Percentiles rank a stretch among this genome's conserved stretches.
Conservation (phyloP, 2,797 vertebrate species). For the Myripristis jacobus region DNA sequence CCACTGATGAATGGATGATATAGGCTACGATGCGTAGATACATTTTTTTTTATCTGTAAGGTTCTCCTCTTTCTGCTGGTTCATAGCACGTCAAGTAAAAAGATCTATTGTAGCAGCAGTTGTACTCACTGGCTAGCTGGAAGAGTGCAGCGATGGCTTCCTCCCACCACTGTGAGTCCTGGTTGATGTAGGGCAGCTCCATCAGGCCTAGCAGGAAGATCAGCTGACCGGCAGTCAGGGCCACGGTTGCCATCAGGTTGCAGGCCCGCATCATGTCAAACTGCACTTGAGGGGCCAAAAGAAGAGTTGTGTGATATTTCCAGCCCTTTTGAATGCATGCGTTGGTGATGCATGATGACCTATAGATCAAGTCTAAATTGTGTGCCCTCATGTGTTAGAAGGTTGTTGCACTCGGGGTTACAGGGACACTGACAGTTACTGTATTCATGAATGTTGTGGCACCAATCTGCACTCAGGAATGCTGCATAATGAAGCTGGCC, state of each 20-base stretch:
- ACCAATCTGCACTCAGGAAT: conserved; percentile 4
- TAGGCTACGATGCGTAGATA: no score
- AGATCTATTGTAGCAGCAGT: not conserved
- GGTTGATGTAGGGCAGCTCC: conserved; percentile 89
- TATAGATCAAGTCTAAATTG: conserved; percentile 15
- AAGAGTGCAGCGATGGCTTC: conserved; percentile 98
- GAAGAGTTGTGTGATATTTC: conserved; percentile 51
- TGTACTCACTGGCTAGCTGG: conserved; percentile 96
- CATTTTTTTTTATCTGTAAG: not conserved
- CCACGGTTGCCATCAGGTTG: conserved; percentile 95
- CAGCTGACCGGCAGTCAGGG: conserved; percentile 93
- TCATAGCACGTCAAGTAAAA: not conserved
- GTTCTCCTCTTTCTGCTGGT: conserved; percentile 5
- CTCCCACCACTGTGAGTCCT: conserved; percentile 98
- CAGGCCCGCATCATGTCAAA: conserved; percentile 99
- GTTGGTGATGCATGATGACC: not conserved
- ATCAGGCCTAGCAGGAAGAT: conserved; percentile 93
- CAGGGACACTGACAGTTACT: not conserved
- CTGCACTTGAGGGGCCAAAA: conserved; percentile 87
- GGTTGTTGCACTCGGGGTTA: not conserved
- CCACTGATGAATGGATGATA: not conserved
- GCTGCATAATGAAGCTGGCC: conserved; percentile 24
- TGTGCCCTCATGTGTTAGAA: not conserved
- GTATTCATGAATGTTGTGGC: conserved; percentile 42
- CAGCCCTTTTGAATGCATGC: not conserved